Base-by-base conservation (phyloP, 2,888 invertebrate genomes). In the Dryobotodes eremita region DNA sequence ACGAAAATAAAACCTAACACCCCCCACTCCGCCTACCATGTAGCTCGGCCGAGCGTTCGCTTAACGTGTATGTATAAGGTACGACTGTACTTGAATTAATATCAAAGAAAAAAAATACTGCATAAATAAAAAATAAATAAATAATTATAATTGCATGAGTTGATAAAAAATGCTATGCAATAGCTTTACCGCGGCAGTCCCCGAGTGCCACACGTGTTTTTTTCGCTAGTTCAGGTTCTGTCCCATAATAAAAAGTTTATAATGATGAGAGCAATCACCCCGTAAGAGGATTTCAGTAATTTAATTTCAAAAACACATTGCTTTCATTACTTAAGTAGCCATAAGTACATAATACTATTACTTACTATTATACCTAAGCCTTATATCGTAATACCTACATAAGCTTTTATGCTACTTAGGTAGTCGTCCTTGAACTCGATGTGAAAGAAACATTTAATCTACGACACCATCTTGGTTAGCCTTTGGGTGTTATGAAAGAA, bases 381-480 rank as follows among this genome's bases (percentile, higher is more conserved):
- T 77, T 71, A 59, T 48, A 77, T 77, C 65, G 77, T 76, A 46
- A 62, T 26, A 48, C 50, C 48, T 13, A 48, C 15, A 36, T 68
- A 79, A 78, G 53, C 57, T 62, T 36, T 2, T 42, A 73, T 64
- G 36, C 59, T 20, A 74, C 53, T 59, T 53, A 61, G 53, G 55
- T 46, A 15, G 72, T 42, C 42, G 84, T 68, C 82, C 82, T 83
- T 83, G 82, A 84, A 80, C 82, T 75, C 57, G 31, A 80, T 82
- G 61, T 62, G 46, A 79, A 50, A 66, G 55, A 70, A 82, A 79
- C 13, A 50, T 70, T 84, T 71, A 75, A 75, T 66, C 65, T 26
- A 57, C 66, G 65, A 75, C 71, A 80, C 84, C 26, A 83, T 80
- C 84, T 84, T 46, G 2, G 8, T 42, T 70, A 61, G 74, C 79